phyloP scores from a whole-genome alignment of 1,140 invertebrate species.

The Drosophila grimshawi region DNA sequence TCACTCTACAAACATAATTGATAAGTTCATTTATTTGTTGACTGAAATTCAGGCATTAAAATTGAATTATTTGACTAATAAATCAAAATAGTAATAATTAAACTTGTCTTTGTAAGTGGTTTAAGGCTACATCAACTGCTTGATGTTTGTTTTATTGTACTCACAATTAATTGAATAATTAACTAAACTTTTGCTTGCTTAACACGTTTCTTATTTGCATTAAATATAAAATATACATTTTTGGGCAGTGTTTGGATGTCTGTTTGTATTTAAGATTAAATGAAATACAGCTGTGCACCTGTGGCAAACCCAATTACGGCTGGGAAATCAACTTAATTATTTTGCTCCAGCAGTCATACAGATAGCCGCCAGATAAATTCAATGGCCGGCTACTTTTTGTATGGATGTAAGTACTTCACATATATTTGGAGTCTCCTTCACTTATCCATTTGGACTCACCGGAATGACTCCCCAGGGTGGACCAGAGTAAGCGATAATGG shows the following conservation, averaged over 20 bases:
- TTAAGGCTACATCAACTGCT: no score
- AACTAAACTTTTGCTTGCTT: background rate
- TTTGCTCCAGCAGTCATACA: constrained; percentile 12
- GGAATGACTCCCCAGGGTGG: constrained; percentile 1
- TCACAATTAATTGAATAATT: constrained; percentile 1
- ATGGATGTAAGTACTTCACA: background rate
- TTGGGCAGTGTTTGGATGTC: constrained; percentile 6
- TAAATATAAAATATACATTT: constrained; percentile 12
- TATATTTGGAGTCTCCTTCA: background rate
- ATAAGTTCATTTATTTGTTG: no score
- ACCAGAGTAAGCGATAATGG: constrained; percentile 59
- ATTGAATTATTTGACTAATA: no score
- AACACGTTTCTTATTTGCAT: constrained; percentile 23
- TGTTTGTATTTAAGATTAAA: constrained; percentile 50
- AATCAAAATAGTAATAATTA: no score
- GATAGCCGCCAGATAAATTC: constrained; percentile 21
- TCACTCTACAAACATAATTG: no score
- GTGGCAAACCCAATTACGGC: constrained; percentile 69
- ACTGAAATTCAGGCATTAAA: no score
- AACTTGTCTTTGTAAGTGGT: no score
- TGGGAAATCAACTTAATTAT: constrained; percentile 71
- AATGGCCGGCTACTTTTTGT: constrained; percentile 1
- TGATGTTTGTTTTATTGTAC: background rate
- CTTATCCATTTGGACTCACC: constrained; percentile 10
- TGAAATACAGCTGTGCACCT: constrained; percentile 46